Conservation (phyloP, 1,140 invertebrate genomes). For the Drosophila trapezifrons region DNA sequence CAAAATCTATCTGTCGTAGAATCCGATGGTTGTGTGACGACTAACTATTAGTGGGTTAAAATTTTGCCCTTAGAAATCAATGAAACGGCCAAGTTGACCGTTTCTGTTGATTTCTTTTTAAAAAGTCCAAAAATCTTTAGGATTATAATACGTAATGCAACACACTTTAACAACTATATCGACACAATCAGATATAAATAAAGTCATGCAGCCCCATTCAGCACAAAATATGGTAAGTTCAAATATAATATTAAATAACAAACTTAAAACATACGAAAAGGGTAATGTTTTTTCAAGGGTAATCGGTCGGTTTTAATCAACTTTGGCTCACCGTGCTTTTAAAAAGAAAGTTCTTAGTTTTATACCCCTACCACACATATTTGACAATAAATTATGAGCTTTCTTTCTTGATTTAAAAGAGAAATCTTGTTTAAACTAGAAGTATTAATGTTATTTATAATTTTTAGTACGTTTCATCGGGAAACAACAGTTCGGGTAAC, state of each 20-base stretch:
- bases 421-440: background rate
- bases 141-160: slow-evolving; percentile 70
- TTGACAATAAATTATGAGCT: background rate
- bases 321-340: too few species aligned
- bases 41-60: slow-evolving; percentile 35
- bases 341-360: too few species aligned
- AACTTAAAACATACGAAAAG: too few species aligned
- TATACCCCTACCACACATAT: too few species aligned
- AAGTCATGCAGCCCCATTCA: slow-evolving; percentile 76
- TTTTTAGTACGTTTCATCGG: slow-evolving; percentile 67
- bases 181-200: slow-evolving; percentile 65
- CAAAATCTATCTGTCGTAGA: slow-evolving; percentile 10
- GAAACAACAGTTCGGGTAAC: slow-evolving; percentile 66
- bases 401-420: background rate
- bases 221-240: slow-evolving; percentile 75
- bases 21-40: slow-evolving; percentile 72
- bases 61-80: slow-evolving; percentile 53
- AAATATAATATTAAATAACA: background rate
- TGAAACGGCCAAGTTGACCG: slow-evolving; percentile 32
- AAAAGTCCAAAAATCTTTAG: slow-evolving; percentile 5
- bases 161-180: slow-evolving; percentile 54
- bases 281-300: background rate
- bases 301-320: too few species aligned
- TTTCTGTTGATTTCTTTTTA: slow-evolving; percentile 47
- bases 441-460: background rate